phyloP scores from a whole-genome alignment of 2,113 vertebrate species.

The Cheilinus undulatus region DNA sequence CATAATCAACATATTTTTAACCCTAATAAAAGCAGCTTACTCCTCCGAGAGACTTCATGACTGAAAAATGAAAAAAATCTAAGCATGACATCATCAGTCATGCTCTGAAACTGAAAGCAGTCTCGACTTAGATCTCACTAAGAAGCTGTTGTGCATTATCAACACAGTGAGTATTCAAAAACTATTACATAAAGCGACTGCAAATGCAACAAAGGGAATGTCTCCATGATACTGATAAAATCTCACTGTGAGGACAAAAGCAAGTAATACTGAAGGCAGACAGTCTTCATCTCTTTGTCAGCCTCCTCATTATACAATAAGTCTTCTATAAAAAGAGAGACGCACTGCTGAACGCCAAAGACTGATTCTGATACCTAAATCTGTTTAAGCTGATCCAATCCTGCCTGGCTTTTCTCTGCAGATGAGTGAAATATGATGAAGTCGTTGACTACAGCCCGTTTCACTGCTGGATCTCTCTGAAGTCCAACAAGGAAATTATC shows the following conservation, averaged over 20 bases:
- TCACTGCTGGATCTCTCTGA: constrained; percentile 31
- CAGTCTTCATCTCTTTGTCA: background rate
- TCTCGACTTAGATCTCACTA: background rate
- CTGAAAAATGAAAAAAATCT: background rate
- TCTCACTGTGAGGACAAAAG: background rate
- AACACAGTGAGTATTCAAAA: background rate
- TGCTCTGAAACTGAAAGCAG: background rate
- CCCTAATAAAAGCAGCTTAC: no score
- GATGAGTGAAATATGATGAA: constrained; percentile 26
- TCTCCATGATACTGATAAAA: background rate
- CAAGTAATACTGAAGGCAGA: background rate
- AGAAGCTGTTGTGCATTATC: background rate
- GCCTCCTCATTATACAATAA: constrained; percentile 22
- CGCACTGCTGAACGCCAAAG: constrained; percentile 13
- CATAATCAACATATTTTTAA: no score
- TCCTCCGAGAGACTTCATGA: no score
- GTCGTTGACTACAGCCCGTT: constrained; percentile 11
- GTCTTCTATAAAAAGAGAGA: constrained; percentile 2
- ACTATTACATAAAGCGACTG: background rate
- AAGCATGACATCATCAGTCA: background rate
- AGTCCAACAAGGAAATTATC: constrained; percentile 41
- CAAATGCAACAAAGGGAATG: background rate
- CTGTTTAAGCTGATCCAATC: constrained; percentile 48
- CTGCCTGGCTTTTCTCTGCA: constrained; percentile 31
- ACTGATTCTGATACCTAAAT: constrained; percentile 29